Base-by-base conservation (phyloP, 2,113 vertebrate species). In the Macrotis lagotis region DNA sequence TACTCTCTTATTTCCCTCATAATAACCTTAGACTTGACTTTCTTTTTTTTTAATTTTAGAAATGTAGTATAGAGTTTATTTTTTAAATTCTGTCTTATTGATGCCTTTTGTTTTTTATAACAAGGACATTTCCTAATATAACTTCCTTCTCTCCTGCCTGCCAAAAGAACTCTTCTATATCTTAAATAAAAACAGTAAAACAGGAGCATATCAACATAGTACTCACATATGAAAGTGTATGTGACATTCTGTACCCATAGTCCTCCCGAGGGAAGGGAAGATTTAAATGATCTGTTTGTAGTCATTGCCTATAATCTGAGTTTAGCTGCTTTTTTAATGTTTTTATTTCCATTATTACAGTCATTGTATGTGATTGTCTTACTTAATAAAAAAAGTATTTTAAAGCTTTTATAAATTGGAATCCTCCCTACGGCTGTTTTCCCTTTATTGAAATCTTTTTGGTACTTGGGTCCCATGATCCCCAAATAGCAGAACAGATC, bases 381-480 rank as follows among this genome's bases (percentile, higher is more conserved):
- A 74, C 44, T 95, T 12, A 47, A n/a, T 83, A 88, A 88, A 55
- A 83, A 28, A n/a, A 1, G 9, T 3, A 47, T 90, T 53, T 8
- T 47, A 8, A 74, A 44, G 14, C 25, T 91, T 95, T 94, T 95
- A 92, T 51, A 94, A 96, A 90, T 95, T 97, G 95, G n/a, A 96
- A 96, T 93, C 55, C 19, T 92, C 89, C n/a, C 90, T 89, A 59
- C 14, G 50, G 48, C 93, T 90, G 66, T 83, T 96, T 74, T 14
- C 14, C 6, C 25, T 59, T 31, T 9, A 59, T 44, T 88, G 83
- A 95, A 96, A 44, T 88, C 83, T 94, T 95, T 96, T 95, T 1
- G 12, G 90, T 66, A 28, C 53, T 28, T 90, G 55, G 90, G 90
- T 93, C 90, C 48, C 91, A n/a, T 95, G 93, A 91, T 74, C 94